phyloP scores from a whole-genome alignment of 2,113 vertebrate genomes.

The Hypanus sabinus region DNA sequence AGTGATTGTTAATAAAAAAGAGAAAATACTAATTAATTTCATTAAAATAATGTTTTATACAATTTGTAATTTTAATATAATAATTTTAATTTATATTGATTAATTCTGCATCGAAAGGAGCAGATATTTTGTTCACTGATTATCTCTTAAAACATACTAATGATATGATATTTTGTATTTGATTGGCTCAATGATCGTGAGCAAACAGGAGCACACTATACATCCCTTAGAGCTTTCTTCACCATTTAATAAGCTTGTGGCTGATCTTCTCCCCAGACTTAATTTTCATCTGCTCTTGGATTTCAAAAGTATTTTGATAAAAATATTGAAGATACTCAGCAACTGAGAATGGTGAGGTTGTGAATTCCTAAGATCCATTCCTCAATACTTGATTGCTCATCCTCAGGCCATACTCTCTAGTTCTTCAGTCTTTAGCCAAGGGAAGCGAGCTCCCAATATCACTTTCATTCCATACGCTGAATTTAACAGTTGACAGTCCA shows the following conservation, averaged over 20 bases:
- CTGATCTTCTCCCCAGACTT: no score
- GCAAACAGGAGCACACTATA: not conserved
- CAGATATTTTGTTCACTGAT: not conserved
- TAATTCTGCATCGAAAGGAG: not conserved
- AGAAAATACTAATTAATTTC: slow-evolving; percentile 7
- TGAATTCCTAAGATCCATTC: no score
- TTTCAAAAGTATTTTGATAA: no score
- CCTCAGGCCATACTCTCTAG: no score
- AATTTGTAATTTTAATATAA: not conserved
- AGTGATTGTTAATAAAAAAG: not conserved
- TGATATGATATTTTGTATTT: not conserved
- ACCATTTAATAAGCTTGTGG: no score
- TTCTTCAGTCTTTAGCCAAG: no score
- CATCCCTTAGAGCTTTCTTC: no score
- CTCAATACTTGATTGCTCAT: no score
- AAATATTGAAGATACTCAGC: no score
- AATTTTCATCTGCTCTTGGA: no score
- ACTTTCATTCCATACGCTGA: not conserved
- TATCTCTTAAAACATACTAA: not conserved
- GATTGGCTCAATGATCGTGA: not conserved
- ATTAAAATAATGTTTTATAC: not conserved
- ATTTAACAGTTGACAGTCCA: not conserved
- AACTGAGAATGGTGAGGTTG: no score
- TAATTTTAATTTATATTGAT: slow-evolving; percentile 1
- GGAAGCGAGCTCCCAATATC: no score